Base-by-base conservation (phyloP, 2,113 vertebrate species). In the Clarias magur region DNA sequence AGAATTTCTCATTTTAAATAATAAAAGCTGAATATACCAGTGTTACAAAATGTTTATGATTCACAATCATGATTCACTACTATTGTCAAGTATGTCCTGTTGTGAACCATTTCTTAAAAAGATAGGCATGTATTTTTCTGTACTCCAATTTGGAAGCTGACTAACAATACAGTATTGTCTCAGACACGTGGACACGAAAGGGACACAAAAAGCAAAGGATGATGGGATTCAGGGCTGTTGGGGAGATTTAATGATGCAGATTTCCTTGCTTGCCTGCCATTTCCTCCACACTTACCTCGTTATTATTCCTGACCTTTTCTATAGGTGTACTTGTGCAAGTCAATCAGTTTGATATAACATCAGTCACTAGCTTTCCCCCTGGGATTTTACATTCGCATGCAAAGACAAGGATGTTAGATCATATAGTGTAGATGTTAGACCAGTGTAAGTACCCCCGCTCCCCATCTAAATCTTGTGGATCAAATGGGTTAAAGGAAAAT, bases 301-400 rank as follows among this genome's bases (percentile, higher is more conserved):
- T 87, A 76, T 87, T 87, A 87, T 87, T 76, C 80, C 30, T 54
- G 42, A 56, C 80, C 25, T 60, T 27, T 42, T 57, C 57, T 87
- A 23, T 63, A 82, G 80, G 59, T 59, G 62, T 57, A 65, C 34
- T 67, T 48, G 75, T 73, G 42, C 42, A 82, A 27, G 82, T 72
- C 73, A 76, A 76, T 83, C 59, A 83, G 67, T 59, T 21, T 19
- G 81, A 42, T 78, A 38, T 42, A 87, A 42, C 38, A 21, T 54
- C 42, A 57, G 21, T 76, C 81, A 65, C 59, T 67, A 68, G 56
- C 48, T 65, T 76, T 59, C 30, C 65, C 60, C 25, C 5, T 87
- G 86, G 11, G 27, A 48, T 73, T 68, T 53, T 27, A 65, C n/a
- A 38, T 63, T 62, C 23, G 30, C 12, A 17, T n/a, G 70, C 27